Base-by-base conservation (phyloP, 2,113 vertebrate genomes). In the Cebus imitator region DNA sequence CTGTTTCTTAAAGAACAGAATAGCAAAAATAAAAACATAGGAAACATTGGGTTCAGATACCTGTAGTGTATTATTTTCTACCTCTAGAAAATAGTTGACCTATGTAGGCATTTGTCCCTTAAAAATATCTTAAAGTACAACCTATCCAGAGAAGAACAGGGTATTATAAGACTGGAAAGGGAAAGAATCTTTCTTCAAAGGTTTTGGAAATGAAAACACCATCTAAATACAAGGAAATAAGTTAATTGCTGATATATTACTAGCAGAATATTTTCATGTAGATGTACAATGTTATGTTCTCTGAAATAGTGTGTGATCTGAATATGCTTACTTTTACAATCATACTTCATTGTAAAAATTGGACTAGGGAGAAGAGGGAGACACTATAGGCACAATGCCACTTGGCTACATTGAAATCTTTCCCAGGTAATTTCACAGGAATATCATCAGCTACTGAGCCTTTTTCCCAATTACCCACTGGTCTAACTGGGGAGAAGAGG, bases 131-230 rank as follows among this genome's bases (percentile, higher is more conserved):
- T 75, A 64, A 72, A 18, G 2, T 55, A 6, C 8, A 5, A 82
- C 21, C 83, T 93, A 73, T 5, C 25, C 20, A 86, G 40, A 80
- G 21, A 73, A 85, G 14, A 82, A 50, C 4, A 40, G 10, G 20
- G 14, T 35, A 45, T 76, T 79, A 30, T 80, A 75, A 84, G 70
- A 52, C 17, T 45, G 8, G 5, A 17, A 94, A 83, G 43, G 20
- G 27, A 92, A 91, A 80, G 45, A 84, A 21, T 75, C 50, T 94
- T 96, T 94, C 72, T 50, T 83, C 35, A 91, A 73, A 91, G 32
- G 1, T 85, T 55, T 85, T 88, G 20, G 16, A 73, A 79, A 50
- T 93, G 68, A 86, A 76, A 94, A 78, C 8, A 48, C 2, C 37
- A 40, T 48, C 27, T 35, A 43, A 82, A 43, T 50, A 79, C 32